These are phyloP conservation scores for Nipponacmea schrenckii DNA, from an alignment of 2,888 invertebrate species.

Conservation along the genomic window DNA sequence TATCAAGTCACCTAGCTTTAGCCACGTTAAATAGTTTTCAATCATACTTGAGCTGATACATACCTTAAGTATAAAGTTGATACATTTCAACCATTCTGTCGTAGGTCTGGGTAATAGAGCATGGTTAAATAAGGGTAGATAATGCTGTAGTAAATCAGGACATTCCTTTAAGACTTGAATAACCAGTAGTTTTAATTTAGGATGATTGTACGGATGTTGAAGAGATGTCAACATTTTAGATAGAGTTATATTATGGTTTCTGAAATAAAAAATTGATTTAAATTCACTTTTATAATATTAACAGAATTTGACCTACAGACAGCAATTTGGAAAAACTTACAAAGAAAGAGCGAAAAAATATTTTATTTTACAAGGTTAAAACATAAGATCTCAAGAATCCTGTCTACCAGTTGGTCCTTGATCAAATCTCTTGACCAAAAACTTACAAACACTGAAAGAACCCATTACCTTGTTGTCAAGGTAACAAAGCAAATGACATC, in stretches of 20 bases:
- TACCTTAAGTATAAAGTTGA: constrained; percentile 53
- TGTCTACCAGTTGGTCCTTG: no score
- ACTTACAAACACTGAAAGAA: no score
- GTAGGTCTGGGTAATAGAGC: constrained; percentile 46
- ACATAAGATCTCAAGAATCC: no score
- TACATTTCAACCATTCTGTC: constrained; percentile 43
- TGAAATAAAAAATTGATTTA: constrained; percentile 24
- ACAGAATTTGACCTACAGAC: no score
- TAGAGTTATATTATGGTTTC: constrained; percentile 44
- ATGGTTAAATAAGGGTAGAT: constrained; percentile 41
- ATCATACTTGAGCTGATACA: not conserved
- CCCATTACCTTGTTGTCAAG: no score
- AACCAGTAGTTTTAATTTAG: constrained; percentile 44
- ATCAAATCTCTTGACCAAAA: no score
- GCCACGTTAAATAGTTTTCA: not conserved
- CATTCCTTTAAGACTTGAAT: constrained; percentile 45
- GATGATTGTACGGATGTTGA: constrained; percentile 34
- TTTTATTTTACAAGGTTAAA: no score
- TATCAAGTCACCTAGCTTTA: no score
- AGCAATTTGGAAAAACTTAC: no score
- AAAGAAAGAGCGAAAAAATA: no score
- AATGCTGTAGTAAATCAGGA: constrained; percentile 55
- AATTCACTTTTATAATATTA: no score
- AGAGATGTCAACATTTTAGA: constrained; percentile 39
- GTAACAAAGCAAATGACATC: no score